A percentile compares a stretch with the other conserved stretches of the same genome.
Conservation (phyloP, 2,113 vertebrate genomes). For the Aleadryas rufinucha region DNA sequence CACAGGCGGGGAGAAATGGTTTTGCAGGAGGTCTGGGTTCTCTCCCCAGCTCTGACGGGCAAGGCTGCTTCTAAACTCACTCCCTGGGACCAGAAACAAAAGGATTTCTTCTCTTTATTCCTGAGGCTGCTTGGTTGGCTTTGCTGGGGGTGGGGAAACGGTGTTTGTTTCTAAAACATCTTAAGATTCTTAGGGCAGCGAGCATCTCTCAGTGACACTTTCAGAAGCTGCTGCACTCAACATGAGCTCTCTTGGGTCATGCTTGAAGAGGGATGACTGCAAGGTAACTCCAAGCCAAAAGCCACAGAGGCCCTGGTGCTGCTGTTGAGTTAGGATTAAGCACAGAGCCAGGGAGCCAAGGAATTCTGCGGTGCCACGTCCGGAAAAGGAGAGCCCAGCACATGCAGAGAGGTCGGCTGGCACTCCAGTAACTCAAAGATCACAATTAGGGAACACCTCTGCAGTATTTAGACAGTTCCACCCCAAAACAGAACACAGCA, state of each 20-base stretch:
- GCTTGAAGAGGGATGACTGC: background rate
- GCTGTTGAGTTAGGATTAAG: background rate
- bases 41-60: background rate
- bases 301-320: background rate
- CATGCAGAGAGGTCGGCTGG: background rate
- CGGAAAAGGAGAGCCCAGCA: background rate
- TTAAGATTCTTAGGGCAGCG: background rate
- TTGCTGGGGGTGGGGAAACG: background rate
- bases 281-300: background rate
- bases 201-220: background rate
- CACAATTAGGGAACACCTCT: background rate
- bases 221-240: background rate
- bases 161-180: background rate
- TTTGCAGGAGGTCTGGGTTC: constrained; percentile 46
- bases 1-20: constrained; percentile 17
- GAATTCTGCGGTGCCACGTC: background rate
- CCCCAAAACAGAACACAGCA: background rate
- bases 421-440: background rate
- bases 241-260: background rate
- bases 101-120: background rate
- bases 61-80: background rate
- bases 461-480: background rate
- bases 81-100: background rate
- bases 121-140: background rate
- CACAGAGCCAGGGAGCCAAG: rapidly evolving